These are phyloP conservation scores for Argyrosomus regius DNA, from an alignment of 2,797 vertebrate genomes.

Conservation along the genomic window DNA sequence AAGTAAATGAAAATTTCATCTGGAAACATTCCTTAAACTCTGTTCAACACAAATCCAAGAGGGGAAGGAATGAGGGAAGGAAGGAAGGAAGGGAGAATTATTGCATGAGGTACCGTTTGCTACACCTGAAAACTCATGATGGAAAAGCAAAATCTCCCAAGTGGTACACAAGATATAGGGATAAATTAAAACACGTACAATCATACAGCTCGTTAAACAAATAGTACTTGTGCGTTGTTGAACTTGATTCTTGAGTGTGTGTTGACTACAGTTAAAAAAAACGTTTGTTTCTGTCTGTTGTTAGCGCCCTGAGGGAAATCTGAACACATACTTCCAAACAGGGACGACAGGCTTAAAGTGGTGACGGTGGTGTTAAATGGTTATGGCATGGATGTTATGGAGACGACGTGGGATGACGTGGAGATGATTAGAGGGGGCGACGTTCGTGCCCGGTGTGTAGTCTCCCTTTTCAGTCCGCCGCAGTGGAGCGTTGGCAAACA, in stretches of 20 bases:
- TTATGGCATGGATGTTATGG: slow-evolving; percentile 69
- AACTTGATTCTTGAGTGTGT: slow-evolving; percentile 56
- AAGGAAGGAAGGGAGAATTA: neutral
- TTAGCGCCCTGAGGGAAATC: slow-evolving; percentile 68
- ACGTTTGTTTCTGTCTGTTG: neutral
- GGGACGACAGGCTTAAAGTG: slow-evolving; percentile 64
- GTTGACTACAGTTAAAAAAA: slow-evolving; percentile 62
- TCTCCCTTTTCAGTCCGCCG: slow-evolving; percentile 73
- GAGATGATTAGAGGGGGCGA: slow-evolving; percentile 37
- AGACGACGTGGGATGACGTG: slow-evolving; percentile 46
- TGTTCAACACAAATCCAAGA: slow-evolving; percentile 57
- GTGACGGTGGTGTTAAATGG: slow-evolving; percentile 31
- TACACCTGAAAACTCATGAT: slow-evolving; percentile 59
- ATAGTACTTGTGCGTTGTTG: slow-evolving; percentile 76
- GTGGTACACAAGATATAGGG: slow-evolving; percentile 50
- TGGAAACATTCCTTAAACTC: slow-evolving; percentile 66
- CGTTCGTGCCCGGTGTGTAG: slow-evolving; percentile 33
- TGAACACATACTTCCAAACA: slow-evolving; percentile 68
- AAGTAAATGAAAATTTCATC: slow-evolving; percentile 39
- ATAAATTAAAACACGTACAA: slow-evolving; percentile 69
- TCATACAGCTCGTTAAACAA: slow-evolving; percentile 64
- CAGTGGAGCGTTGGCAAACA: slow-evolving; percentile 29
- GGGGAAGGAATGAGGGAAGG: neutral
- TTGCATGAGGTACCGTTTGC: slow-evolving; percentile 63
- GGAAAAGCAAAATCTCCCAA: slow-evolving; percentile 54